Conservation (phyloP, 1,140 invertebrate genomes). For the Galleria mellonella region DNA sequence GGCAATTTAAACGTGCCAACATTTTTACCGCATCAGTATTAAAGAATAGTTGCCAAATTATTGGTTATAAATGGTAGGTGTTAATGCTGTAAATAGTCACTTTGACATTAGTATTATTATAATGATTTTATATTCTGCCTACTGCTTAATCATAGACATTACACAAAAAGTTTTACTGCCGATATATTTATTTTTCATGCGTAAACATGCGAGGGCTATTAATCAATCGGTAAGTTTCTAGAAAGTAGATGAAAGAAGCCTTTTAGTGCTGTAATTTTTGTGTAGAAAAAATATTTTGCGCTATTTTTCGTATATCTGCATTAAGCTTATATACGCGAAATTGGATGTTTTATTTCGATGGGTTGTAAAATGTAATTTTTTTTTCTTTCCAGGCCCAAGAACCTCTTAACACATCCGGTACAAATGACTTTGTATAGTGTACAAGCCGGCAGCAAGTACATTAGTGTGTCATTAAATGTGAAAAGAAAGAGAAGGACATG, state of each 20-base stretch:
- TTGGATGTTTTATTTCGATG: slow-evolving; percentile 1
- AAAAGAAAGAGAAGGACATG: slow-evolving; percentile 70
- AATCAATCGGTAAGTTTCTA: slow-evolving; percentile 60
- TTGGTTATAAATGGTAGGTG: slow-evolving; percentile 43
- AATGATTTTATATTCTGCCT: slow-evolving; percentile 42
- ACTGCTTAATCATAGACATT: slow-evolving; percentile 29
- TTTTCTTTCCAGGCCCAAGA: slow-evolving; percentile 80
- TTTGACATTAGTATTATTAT: slow-evolving; percentile 23
- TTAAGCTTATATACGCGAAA: no score
- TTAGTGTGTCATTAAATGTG: slow-evolving; percentile 63
- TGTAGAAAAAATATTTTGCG: slow-evolving; percentile 5
- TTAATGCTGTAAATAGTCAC: slow-evolving; percentile 60
- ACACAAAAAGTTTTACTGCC: slow-evolving; percentile 47
- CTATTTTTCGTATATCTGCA: neutral
- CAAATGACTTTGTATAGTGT: slow-evolving; percentile 81
- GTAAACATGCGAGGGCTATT: slow-evolving; percentile 64
- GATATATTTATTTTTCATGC: slow-evolving; percentile 71
- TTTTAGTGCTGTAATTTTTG: neutral
- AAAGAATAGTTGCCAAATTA: slow-evolving; percentile 68
- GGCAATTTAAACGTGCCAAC: slow-evolving; percentile 66
- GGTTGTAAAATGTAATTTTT: slow-evolving; percentile 17
- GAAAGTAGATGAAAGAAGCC: neutral
- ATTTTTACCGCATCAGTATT: slow-evolving; percentile 75
- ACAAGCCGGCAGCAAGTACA: slow-evolving; percentile 60
- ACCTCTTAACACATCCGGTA: slow-evolving; percentile 81